A percentile compares a stretch with the other conserved stretches of the same genome.
Evolutionary conservation across 2,797 vertebrate genomes (phyloP).

Genomic region (Cossypha heuglini): DNA sequence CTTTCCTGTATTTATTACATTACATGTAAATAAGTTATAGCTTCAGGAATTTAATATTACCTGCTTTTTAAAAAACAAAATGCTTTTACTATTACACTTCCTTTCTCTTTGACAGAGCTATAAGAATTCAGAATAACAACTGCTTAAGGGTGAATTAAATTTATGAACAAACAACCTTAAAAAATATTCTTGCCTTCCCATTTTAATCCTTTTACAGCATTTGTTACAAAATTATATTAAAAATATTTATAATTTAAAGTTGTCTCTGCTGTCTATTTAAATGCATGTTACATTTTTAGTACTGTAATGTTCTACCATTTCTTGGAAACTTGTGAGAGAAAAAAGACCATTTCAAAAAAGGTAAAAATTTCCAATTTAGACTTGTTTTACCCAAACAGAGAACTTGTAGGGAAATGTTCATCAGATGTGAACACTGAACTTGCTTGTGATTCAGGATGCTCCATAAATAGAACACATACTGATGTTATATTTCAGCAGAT

Average conservation of each 20-base stretch:
- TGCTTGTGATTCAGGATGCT: not conserved
- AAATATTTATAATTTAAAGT: not conserved
- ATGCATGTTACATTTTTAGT: not conserved
- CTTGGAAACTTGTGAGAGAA: not conserved
- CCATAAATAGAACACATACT: not conserved
- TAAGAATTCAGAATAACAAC: not conserved
- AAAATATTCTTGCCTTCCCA: not conserved
- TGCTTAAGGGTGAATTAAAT: not conserved
- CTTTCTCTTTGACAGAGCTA: not conserved
- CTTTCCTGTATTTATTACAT: not conserved
- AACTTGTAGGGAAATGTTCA: not conserved
- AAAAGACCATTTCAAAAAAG: not conserved
- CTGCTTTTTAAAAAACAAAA: not conserved
- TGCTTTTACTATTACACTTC: not conserved
- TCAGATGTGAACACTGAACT: not conserved
- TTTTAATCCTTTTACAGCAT: not conserved
- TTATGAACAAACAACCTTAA: not conserved
- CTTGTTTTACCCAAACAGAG: not conserved
- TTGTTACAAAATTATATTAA: not conserved
- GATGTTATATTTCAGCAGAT: not conserved
- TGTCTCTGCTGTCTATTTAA: not conserved
- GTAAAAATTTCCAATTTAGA: not conserved
- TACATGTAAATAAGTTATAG: not conserved
- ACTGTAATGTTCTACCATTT: not conserved
- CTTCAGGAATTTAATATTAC: not conserved